Evolutionary conservation across 2,888 invertebrate species (phyloP).

Genomic region (Ophioninae sp.): DNA sequence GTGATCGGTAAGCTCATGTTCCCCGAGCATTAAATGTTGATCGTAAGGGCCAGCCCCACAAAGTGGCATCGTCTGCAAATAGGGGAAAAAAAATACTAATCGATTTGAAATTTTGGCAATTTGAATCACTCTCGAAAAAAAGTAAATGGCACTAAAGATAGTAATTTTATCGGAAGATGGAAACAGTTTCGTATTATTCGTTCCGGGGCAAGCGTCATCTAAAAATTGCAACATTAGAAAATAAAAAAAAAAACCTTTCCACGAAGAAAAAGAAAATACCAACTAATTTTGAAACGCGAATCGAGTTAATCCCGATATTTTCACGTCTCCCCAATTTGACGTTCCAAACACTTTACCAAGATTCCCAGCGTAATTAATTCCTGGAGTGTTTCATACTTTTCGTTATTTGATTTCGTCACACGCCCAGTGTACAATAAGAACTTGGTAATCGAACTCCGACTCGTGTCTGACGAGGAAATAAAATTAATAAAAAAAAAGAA

Average conservation of each 20-base stretch:
- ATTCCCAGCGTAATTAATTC: neutral
- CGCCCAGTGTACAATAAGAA: constrained; percentile 2
- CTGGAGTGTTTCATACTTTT: neutral
- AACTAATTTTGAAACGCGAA: neutral
- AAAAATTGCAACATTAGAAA: neutral
- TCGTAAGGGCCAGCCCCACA: constrained; percentile 77
- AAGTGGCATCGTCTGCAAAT: constrained; percentile 76
- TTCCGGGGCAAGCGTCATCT: neutral
- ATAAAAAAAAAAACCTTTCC: neutral
- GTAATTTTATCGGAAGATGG: neutral
- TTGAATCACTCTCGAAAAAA: neutral
- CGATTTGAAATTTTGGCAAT: neutral
- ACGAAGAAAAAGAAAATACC: neutral
- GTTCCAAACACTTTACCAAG: neutral
- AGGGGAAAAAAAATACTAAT: neutral
- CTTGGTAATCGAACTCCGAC: constrained; percentile 12
- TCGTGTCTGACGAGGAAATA: constrained; percentile 8
- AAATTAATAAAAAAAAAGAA: constrained; percentile 15
- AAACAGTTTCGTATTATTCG: neutral
- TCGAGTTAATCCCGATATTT: neutral
- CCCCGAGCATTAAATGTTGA: constrained; percentile 77
- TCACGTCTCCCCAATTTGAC: neutral
- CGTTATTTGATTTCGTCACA: neutral
- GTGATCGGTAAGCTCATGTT: constrained; percentile 76
- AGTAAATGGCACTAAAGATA: neutral